A percentile compares a stretch with the other conserved stretches of the same genome.
Evolutionary conservation across 2,888 invertebrate genomes (phyloP).

Genomic region (Cyrtodaria siliqua): DNA sequence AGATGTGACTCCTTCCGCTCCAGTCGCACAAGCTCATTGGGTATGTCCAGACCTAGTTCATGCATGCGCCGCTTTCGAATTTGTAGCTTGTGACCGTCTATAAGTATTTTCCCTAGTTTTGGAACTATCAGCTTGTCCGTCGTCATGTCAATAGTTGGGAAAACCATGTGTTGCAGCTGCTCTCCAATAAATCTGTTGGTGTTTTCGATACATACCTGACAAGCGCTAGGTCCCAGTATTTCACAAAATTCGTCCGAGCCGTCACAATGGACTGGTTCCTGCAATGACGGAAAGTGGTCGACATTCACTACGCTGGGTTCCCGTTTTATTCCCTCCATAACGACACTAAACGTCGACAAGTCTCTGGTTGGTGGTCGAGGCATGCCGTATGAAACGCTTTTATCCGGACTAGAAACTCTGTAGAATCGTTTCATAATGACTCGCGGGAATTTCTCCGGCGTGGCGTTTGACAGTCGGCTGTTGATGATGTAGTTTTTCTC

Average conservation of each 20-base stretch:
- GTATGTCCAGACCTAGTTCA: slow-evolving; percentile 65
- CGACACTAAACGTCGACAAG: slow-evolving; percentile 53
- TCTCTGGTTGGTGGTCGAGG: slow-evolving; percentile 72
- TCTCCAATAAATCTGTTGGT: slow-evolving; percentile 76
- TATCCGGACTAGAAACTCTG: slow-evolving; percentile 61
- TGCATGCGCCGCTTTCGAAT: slow-evolving; percentile 64
- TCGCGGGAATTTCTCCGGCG: slow-evolving; percentile 66
- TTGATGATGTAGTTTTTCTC: slow-evolving; percentile 74
- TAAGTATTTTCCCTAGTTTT: slow-evolving; percentile 60
- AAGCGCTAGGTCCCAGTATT: slow-evolving; percentile 75
- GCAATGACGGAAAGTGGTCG: slow-evolving; percentile 58
- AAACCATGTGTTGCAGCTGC: slow-evolving; percentile 73
- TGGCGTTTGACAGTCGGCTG: slow-evolving; percentile 61
- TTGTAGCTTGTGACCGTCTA: slow-evolving; percentile 70
- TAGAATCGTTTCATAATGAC: slow-evolving; percentile 74
- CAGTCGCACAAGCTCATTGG: slow-evolving; percentile 35
- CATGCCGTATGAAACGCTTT: slow-evolving; percentile 71
- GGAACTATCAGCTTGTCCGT: slow-evolving; percentile 65
- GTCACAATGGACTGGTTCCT: slow-evolving; percentile 62
- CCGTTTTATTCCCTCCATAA: slow-evolving; percentile 64
- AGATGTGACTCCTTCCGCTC: slow-evolving; percentile 56
- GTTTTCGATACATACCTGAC: slow-evolving; percentile 75
- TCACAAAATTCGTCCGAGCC: slow-evolving; percentile 72
- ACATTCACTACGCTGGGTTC: slow-evolving; percentile 68
- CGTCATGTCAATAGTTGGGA: slow-evolving; percentile 72